Evolutionary conservation across 1,140 invertebrate genomes (phyloP), one percentile per base, ranked within the genome.

Genomic region (Sinella curviseta): DNA sequence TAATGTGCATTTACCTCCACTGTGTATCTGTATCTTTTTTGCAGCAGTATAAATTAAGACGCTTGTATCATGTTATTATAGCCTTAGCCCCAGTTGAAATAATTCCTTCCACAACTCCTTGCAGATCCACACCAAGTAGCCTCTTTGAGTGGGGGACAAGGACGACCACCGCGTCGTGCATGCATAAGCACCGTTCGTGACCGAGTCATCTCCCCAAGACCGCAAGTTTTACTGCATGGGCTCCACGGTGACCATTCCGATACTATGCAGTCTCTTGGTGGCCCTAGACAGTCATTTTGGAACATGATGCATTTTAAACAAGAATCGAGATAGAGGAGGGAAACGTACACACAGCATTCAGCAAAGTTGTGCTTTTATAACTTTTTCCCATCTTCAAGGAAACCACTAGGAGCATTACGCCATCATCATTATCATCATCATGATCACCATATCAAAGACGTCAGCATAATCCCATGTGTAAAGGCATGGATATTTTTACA

Each of bases 201-300:
- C 80, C 95, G 90, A 85, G 92, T 89, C 86, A 93, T 94, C 86
- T 95, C 94, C 20, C 95, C 95, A 48, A 96, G 94, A 60, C 94
- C 94, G 86, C 95, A 96, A 48, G 92, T 91, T 84, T 93, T 92
- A 86, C 92, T 94, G 87, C 95, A 97, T 20, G 90, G 87, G 81
- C 93, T 92, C 95, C 95, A 97, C 78, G 91, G 90, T 1, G 92
- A 91, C 95, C 95, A 97, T 79, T 94, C 92, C 73, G 92, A 90
- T n/a, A 96, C 93, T 81, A 92, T 91, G 86, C 95, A 96, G 85
- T 95, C 93, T 84, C 92, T 88, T 74, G 91, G 89, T 36, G 82
- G 83, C 83, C 84, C 84, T 84, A 48, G 39, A 48, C 8, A 48
- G 20, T 12, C 8, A 48, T 80, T 20, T 70, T 70, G 79, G 35